A percentile compares a stretch with the other conserved stretches of the same genome.
phyloP scores from a whole-genome alignment of 1,140 invertebrate species.

The Vollenhovia emeryi region DNA sequence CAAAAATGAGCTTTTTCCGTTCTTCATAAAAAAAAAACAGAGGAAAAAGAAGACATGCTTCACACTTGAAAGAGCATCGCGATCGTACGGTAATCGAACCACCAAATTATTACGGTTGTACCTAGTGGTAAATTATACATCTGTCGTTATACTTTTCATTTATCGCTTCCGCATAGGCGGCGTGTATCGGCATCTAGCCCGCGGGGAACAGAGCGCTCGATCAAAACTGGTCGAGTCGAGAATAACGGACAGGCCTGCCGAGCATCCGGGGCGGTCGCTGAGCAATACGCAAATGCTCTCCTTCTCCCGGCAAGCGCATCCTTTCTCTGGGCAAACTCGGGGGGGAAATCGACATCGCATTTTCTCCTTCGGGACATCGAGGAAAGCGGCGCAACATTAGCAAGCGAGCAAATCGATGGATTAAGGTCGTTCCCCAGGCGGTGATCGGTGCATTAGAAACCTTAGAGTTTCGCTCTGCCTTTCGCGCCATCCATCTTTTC shows the following conservation, averaged over 20 bases:
- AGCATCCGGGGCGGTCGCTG: not conserved
- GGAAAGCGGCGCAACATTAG: slow-evolving; percentile 14
- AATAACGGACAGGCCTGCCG: not conserved
- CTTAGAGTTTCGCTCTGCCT: slow-evolving; percentile 36
- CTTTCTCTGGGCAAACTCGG: slow-evolving; percentile 15
- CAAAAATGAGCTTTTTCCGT: not conserved
- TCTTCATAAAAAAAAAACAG: not conserved
- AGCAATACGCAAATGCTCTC: slow-evolving; percentile 21
- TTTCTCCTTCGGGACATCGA: slow-evolving; percentile 22
- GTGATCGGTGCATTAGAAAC: slow-evolving; percentile 46
- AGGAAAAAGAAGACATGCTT: not conserved
- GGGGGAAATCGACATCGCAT: slow-evolving; percentile 32
- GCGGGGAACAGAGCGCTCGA: not conserved
- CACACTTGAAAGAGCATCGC: not conserved
- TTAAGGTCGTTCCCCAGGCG: slow-evolving; percentile 53
- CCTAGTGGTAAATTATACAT: slow-evolving; percentile 23
- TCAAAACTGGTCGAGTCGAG: slow-evolving; percentile 16
- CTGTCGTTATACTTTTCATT: slow-evolving; percentile 16
- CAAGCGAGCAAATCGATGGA: slow-evolving; percentile 65
- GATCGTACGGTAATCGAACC: not conserved
- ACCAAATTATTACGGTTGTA: not conserved
- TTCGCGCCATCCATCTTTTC: not conserved
- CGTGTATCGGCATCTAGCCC: not conserved
- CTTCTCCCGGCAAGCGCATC: not conserved
- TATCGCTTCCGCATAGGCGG: slow-evolving; percentile 6